Evolutionary conservation across 1,140 invertebrate species (phyloP), one percentile per base, ranked within the genome.

Genomic region (Aphelinus atriplicis): DNA sequence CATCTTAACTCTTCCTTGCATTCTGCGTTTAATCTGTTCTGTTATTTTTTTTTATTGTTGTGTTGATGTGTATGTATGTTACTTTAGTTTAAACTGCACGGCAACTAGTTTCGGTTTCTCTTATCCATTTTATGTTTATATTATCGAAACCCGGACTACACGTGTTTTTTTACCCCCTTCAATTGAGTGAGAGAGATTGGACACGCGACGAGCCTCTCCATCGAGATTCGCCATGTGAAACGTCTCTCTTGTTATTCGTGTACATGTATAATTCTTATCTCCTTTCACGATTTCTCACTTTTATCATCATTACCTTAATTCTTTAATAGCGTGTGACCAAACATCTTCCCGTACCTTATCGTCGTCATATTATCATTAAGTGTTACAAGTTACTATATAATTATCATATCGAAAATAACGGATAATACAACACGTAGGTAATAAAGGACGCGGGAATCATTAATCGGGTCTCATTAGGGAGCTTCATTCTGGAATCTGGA

Each of bases 401-500:
- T 87, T 86, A 86, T 86, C 83, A 88, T 87, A 88, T 87, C 86
- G 86, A 87, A 88, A 88, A 88, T 87, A 88, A 86, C 86, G 86
- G 85, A 87, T 88, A 88, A 88, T 87, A 88, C 85, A 87, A 88
- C 85, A 87, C 85, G 86, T 87, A 86, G 83, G 87, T 84, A 85
- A 85, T 85, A 80, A 81, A 82, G 82, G 83, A 71, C 65, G 63
- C 71, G 77, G 80, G 63, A 42, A n/a, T 71, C 7, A 26, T 26
- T 26, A 26, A 26, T 26, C 26, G 26, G 26, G 26, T 26, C 26
- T 26, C 26, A 79, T 77, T 78, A 74, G 72, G 69, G 73, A 78
- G 77, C 61, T 78, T 63, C 2, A 7, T 76, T 47, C 42, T 48
- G 78, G 73, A 72, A 65, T 78, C 57, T 65, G 71, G 73, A 64